Evolutionary conservation across 2,113 vertebrate species (phyloP), one percentile per base, ranked within the genome.

Genomic region (Furnarius figulus): DNA sequence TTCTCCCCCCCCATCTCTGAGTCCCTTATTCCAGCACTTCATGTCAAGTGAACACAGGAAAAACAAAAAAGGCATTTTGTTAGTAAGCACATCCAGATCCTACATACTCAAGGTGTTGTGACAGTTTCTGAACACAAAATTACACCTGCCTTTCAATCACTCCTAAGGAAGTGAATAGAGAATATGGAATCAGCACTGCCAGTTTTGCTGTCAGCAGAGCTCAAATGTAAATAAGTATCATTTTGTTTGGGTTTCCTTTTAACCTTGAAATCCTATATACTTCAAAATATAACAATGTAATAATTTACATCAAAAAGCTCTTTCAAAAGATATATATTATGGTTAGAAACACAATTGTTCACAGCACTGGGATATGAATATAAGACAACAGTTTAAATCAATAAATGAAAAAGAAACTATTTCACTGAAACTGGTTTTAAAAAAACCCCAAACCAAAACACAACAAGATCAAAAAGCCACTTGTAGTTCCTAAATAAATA

Each of bases 1-100:
- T 7, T 31, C 62, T 3, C 8, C 12, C 12, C 19, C 7, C 3
- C 5, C 3, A 2, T 9, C 5, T 19, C 3, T 2, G 11, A n/a
- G 49, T 44, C 15, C 35, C 20, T 65, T 31, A 28, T 4, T 47
- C 27, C n/a, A 80, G 30, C 20, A 58, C 14, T 13, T 16, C 37
- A 28, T 8, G 10, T 63, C 59, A 65, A 52, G 18, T 19, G 42
- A 35, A 40, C 50, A 44, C 2, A 37, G n/a, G 12, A 53, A 75
- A 75, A 70, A 28, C 6, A 59, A 39, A 49, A 23, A 47, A 10
- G 23, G 39, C 10, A 46, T 44, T 79, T 79, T 52, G 14, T 40
- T 28, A 79, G 50, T 16, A 44, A 58, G 23, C 14, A 47, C 3
- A 3, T 30, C 70, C 56, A 59, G 65, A 65, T 68, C 47, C 40